phyloP scores from a whole-genome alignment of 1,140 invertebrate species.

The Tyrophagus putrescentiae region DNA sequence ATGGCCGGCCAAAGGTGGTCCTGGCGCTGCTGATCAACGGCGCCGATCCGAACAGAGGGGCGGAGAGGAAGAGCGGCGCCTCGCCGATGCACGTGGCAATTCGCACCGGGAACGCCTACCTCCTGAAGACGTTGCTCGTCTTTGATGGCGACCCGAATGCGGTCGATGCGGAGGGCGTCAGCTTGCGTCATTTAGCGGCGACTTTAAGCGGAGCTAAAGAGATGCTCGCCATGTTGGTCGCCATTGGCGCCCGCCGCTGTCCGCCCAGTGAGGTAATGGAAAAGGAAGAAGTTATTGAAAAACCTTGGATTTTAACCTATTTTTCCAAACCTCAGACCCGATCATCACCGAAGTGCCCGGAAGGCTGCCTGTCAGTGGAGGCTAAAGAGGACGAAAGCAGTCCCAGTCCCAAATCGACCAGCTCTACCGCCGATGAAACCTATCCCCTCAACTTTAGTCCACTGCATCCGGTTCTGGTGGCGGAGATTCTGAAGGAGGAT shows the following conservation, averaged over 20 bases:
- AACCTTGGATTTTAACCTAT: too few relatives aligned
- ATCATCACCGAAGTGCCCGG: neutral
- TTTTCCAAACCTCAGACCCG: too few relatives aligned
- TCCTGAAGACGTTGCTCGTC: conserved; percentile 53
- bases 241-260: conserved; percentile 20
- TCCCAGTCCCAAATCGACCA: neutral
- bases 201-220: conserved; percentile 23
- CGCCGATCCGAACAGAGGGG: conserved; percentile 2
- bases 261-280: neutral
- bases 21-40: conserved; percentile 31
- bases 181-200: conserved; percentile 55
- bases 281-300: neutral
- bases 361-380: too few relatives aligned
- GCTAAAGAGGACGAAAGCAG: too few relatives aligned
- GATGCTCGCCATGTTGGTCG: conserved; percentile 15
- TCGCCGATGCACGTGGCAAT: conserved; percentile 54
- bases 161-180: conserved; percentile 50
- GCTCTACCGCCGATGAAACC: neutral
- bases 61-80: conserved; percentile 38
- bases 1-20: conserved; percentile 32
- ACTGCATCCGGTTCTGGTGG: neutral
- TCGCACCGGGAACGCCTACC: conserved; percentile 24
- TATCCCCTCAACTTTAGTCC: conserved; percentile 4
- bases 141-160: conserved; percentile 58
- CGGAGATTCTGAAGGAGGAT: neutral